Conservation (phyloP, 2,113 vertebrate species). For the Tragelaphus strepsiceros region DNA sequence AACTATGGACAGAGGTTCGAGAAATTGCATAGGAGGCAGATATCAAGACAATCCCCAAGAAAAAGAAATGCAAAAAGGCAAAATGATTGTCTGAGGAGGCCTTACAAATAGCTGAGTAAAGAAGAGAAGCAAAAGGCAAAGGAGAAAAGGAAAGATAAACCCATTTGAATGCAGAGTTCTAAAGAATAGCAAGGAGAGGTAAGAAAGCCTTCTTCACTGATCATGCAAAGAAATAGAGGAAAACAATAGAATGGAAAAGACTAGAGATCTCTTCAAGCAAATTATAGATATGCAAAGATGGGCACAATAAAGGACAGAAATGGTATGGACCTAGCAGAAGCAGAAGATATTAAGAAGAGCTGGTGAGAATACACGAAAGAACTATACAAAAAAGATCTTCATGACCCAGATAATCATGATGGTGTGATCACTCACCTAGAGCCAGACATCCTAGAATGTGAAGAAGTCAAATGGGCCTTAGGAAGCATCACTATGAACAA, state of each 20-base stretch:
- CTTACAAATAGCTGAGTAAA: neutral
- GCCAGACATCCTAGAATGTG: neutral
- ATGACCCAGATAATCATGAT: neutral
- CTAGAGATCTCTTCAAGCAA: neutral
- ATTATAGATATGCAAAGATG: neutral
- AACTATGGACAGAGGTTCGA: rapidly evolving
- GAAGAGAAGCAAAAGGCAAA: neutral
- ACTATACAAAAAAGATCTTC: neutral
- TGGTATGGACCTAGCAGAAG: neutral
- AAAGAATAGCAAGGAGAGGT: neutral
- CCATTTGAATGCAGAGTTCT: neutral
- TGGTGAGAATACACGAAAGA: neutral
- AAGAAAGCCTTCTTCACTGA: neutral
- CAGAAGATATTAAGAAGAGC: neutral
- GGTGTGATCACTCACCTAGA: neutral
- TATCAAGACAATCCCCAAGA: neutral
- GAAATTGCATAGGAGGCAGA: neutral
- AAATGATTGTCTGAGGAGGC: neutral
- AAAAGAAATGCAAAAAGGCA: neutral
- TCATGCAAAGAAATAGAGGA: neutral
- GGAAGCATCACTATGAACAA: neutral
- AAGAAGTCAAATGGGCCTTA: neutral
- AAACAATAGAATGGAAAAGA: neutral
- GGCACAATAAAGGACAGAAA: neutral
- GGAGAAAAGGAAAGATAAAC: neutral